Evolutionary conservation across 1,140 invertebrate species (phyloP).

Genomic region (Phortica variegata): DNA sequence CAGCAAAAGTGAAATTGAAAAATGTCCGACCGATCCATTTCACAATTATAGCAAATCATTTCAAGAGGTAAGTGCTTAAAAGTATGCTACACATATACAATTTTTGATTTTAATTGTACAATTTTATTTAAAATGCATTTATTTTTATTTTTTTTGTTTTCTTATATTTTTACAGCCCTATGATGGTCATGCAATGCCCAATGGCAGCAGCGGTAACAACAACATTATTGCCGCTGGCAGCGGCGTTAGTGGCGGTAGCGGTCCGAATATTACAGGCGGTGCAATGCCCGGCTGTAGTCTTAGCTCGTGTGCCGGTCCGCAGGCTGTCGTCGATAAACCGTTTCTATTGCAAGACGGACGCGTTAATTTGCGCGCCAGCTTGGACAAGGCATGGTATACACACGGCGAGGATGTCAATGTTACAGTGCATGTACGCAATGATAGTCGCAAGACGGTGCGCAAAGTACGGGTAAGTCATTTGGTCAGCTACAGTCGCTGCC

Average conservation of each 20-base stretch:
- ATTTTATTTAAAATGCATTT: background rate
- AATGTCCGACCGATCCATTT: constrained; percentile 47
- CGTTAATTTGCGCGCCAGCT: constrained; percentile 78
- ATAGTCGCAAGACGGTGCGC: constrained; percentile 91
- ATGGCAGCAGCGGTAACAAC: constrained; percentile 17
- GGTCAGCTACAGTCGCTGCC: background rate
- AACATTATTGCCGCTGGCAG: constrained; percentile 35
- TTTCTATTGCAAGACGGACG: constrained; percentile 69
- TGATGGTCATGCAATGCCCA: constrained; percentile 23
- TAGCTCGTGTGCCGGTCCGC: constrained; percentile 42
- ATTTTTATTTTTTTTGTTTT: background rate
- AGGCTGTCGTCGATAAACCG: constrained; percentile 62
- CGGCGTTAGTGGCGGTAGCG: constrained; percentile 37
- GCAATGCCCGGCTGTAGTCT: constrained; percentile 40
- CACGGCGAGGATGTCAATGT: constrained; percentile 91
- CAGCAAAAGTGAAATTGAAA: constrained; percentile 53
- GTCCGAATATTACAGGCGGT: too few species aligned
- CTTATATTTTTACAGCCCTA: background rate
- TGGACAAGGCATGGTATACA: constrained; percentile 93
- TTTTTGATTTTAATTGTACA: background rate
- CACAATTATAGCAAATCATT: constrained; percentile 54
- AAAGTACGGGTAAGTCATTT: constrained; percentile 76
- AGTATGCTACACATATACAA: background rate
- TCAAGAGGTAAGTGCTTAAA: constrained; percentile 41
- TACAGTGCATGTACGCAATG: constrained; percentile 86